Evolutionary conservation across 2,113 vertebrate species (phyloP).

Genomic region (Protobothrops mucrosquamatus): DNA sequence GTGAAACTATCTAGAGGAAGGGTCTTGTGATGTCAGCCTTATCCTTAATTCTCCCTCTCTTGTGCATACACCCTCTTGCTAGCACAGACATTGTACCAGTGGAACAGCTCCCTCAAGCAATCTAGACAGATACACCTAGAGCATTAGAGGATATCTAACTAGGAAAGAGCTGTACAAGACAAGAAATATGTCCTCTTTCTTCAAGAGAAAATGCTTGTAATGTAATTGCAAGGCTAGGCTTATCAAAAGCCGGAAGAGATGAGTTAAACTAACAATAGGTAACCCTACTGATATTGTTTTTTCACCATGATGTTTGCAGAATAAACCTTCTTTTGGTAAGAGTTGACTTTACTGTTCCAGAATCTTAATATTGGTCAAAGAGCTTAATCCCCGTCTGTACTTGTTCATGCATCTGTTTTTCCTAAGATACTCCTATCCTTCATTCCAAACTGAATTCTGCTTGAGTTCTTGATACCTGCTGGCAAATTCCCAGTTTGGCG

Average conservation of each 20-base stretch:
- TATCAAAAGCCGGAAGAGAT: neutral
- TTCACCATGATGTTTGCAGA: neutral
- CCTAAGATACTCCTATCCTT: neutral
- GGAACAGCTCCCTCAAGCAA: neutral
- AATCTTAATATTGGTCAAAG: neutral
- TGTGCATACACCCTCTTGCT: neutral
- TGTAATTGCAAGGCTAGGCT: neutral
- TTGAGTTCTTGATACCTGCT: neutral
- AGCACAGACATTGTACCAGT: neutral
- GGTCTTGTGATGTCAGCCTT: neutral
- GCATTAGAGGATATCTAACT: neutral
- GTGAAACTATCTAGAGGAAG: neutral
- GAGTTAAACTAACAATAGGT: neutral
- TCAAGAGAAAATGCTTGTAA: neutral
- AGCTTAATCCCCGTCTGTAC: neutral
- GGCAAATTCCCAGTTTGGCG: neutral
- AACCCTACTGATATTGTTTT: neutral
- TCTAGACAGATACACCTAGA: neutral
- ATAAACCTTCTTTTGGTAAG: neutral
- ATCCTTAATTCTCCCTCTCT: neutral
- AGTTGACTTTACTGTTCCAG: neutral
- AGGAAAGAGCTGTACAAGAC: neutral
- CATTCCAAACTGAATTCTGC: neutral
- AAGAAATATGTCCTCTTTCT: too few relatives aligned
- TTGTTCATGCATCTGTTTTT: neutral